Percentiles rank a stretch among this genome's conserved stretches.
These are phyloP conservation scores for Corydoras maculifer DNA, from an alignment of 2,113 vertebrate genomes.

Conservation along the genomic window DNA sequence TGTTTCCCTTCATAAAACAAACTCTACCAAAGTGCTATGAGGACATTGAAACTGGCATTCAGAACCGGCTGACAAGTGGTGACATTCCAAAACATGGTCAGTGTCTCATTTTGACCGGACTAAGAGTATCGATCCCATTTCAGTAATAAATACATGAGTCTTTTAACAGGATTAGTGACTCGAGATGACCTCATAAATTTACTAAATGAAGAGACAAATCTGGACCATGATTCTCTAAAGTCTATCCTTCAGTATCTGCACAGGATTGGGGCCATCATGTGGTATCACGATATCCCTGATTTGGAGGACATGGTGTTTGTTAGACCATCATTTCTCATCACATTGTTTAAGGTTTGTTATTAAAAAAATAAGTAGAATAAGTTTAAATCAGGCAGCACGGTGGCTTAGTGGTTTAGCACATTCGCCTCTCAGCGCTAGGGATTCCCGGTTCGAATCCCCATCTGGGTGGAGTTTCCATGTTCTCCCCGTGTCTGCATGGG, in stretches of 20 bases:
- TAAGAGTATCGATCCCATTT: too few relatives aligned
- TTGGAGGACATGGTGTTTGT: slow-evolving; percentile 54
- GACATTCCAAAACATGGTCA: slow-evolving; percentile 54
- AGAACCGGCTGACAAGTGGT: slow-evolving; percentile 17
- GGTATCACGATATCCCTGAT: slow-evolving; percentile 60
- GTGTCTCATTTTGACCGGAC: background rate
- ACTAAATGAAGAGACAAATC: slow-evolving; percentile 36
- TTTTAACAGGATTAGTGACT: slow-evolving; percentile 55
- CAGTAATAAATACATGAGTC: background rate
- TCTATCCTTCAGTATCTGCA: slow-evolving; percentile 63
- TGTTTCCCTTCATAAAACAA: slow-evolving; percentile 51
- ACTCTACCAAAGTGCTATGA: slow-evolving; percentile 51
- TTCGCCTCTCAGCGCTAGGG: too few relatives aligned
- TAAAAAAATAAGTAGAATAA: too few relatives aligned
- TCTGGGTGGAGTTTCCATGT: too few relatives aligned
- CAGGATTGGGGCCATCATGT: slow-evolving; percentile 53
- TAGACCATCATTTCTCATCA: slow-evolving; percentile 62
- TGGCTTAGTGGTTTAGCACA: too few relatives aligned
- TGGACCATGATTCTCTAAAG: slow-evolving; percentile 39
- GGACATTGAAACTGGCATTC: slow-evolving; percentile 53
- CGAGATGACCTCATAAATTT: slow-evolving; percentile 39
- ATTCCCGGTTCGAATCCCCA: too few relatives aligned
- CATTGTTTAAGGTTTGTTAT: slow-evolving; percentile 60
- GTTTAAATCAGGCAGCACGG: too few relatives aligned
- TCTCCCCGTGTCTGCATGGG: too few relatives aligned